A percentile compares a stretch with the other conserved stretches of the same genome.
Evolutionary conservation across 30 jellyfish, hydroid and myxozoan genomes (phyloP).

Genomic region (Aurelia sp.): DNA sequence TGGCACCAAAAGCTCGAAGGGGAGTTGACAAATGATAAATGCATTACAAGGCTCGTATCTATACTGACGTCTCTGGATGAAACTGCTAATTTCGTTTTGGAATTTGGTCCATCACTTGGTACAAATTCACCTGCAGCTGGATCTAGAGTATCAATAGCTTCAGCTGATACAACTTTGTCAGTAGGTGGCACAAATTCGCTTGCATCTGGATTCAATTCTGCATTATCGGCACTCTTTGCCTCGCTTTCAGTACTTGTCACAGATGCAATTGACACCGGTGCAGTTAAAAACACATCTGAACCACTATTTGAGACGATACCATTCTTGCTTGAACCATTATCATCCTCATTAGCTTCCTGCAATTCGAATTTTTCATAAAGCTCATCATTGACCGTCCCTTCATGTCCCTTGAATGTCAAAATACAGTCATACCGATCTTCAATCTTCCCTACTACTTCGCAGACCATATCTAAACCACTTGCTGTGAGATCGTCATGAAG

Average conservation of each 20-base stretch:
- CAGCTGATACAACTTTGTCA: background rate
- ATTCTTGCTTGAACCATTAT: background rate
- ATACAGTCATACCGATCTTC: constrained; percentile 50
- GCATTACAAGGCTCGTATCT: constrained; percentile 27
- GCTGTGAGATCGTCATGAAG: constrained; percentile 43
- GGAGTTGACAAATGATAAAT: constrained; percentile 35
- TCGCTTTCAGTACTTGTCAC: background rate
- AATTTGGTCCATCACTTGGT: background rate
- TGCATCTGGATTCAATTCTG: constrained; percentile 2
- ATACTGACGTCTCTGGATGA: background rate
- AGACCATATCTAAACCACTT: too few species aligned
- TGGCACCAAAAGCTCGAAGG: constrained; percentile 65
- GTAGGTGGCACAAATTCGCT: constrained; percentile 2
- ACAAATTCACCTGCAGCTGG: constrained; percentile 9
- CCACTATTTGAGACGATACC: background rate
- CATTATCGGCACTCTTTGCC: background rate
- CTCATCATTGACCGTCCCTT: constrained; percentile 26
- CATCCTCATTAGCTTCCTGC: background rate
- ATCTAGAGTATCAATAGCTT: background rate
- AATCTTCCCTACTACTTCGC: constrained; percentile 55
- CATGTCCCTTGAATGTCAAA: background rate
- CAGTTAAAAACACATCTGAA: background rate
- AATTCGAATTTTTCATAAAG: constrained; percentile 25
- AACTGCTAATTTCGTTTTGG: constrained; percentile 1
- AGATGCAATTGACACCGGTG: background rate